These are phyloP conservation scores for Mythimna lalbum DNA, from an alignment of 2,888 invertebrate genomes.

Conservation along the genomic window DNA sequence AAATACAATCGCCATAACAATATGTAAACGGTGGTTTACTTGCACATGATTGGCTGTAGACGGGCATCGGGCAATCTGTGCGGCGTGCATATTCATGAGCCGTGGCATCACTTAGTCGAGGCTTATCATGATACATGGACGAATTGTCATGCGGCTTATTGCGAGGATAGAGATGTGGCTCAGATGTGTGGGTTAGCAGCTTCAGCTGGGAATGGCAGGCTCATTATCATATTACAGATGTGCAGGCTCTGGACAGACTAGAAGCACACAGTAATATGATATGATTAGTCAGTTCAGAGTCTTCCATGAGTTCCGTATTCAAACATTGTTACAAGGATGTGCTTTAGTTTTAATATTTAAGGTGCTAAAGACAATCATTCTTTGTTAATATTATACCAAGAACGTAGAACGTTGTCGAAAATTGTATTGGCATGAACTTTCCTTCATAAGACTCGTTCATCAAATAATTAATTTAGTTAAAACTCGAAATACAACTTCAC, in stretches of 20 bases:
- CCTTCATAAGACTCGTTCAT: too few relatives aligned
- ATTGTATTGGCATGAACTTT: too few relatives aligned
- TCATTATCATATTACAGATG: constrained; percentile 14
- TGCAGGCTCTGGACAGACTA: not conserved
- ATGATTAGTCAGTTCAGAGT: not conserved
- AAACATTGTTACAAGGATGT: too few relatives aligned
- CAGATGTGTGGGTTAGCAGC: constrained; percentile 20
- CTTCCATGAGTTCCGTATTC: not conserved
- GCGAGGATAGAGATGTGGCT: constrained; percentile 44
- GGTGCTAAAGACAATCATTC: too few relatives aligned
- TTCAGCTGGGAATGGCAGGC: constrained; percentile 6
- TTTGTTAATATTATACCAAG: too few relatives aligned
- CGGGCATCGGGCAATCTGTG: constrained; percentile 56
- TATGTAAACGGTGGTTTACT: constrained; percentile 51
- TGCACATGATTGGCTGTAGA: constrained; percentile 57
- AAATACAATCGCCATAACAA: constrained; percentile 46
- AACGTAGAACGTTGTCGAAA: too few relatives aligned
- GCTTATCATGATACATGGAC: constrained; percentile 61
- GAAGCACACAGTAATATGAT: not conserved
- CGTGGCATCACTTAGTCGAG: constrained; percentile 57
- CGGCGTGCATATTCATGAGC: constrained; percentile 64
- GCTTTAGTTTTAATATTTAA: not conserved
- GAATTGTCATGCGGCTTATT: constrained; percentile 50
- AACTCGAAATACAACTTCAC: not conserved
- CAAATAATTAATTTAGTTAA: not conserved